Evolutionary conservation across 2,797 vertebrate genomes (phyloP), one percentile per base, ranked within the genome.

Genomic region (Syngnathus acus): DNA sequence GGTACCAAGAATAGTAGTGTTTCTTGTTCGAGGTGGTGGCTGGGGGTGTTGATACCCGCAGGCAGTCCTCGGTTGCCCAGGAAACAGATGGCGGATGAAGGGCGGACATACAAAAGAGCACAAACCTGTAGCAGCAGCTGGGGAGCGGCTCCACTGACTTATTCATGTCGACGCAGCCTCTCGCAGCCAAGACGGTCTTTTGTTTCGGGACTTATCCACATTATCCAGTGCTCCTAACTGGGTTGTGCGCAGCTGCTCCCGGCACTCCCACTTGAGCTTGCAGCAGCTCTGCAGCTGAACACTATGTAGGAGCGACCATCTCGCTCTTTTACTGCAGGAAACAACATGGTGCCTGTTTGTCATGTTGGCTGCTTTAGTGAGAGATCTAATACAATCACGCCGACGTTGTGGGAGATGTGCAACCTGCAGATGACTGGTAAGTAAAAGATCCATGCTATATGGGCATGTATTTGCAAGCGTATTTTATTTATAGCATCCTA

Each of bases 71-170:
- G 62, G 84, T 88, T 89, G 78, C 84, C 84, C 72, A 23, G 86
- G 86, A 82, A 86, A 90, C 87, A 88, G 88, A 89, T 88, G 87
- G 87, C 79, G 82, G 79, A 85, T 83, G 82, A 79, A 73, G 82
- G 79, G 73, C 67, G 74, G 73, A 74, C 83, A 82, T 77, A 89
- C 85, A 87, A 87, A 84, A 67, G 82, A 80, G 69, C 71, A 42
- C 79, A 82, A 84, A 88, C 86, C 84, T 84, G 86, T 84, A 73
- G 82, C 75, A 78, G 85, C 88, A 89, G 88, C 89, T 89, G 88
- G 82, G 78, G 74, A 82, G 73, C 86, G 82, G 83, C 79, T 62
- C 63, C 73, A 0, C 69, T 51, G 67, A 81, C 82, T 82, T 67
- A 65, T 65, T 65, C 50, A 65, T 65, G 50, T 9, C 3, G n/a